Evolutionary conservation across 2,888 invertebrate species (phyloP).

Genomic region (Cryptosula pallasiana): DNA sequence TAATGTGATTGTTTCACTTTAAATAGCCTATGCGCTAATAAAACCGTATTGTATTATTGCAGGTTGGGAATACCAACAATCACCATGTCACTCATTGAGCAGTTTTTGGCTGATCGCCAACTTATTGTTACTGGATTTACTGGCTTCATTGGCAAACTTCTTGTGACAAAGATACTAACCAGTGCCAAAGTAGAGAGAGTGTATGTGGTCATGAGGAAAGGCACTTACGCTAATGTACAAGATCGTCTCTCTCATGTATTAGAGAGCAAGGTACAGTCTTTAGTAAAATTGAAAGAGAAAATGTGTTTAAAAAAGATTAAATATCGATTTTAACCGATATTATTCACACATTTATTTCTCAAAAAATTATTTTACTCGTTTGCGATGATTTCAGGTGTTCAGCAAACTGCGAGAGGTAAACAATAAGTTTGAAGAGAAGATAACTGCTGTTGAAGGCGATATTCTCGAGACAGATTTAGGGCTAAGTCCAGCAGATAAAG

Average conservation of each 20-base stretch:
- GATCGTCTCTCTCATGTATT: not conserved
- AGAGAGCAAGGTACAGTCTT: not conserved
- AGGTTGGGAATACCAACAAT: too few relatives aligned
- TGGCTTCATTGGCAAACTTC: slow-evolving; percentile 13
- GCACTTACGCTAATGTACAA: not conserved
- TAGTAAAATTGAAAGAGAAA: not conserved
- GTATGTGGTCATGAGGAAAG: slow-evolving; percentile 4
- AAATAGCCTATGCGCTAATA: too few relatives aligned
- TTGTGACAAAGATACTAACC: not conserved
- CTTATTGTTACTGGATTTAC: not conserved
- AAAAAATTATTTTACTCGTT: not conserved
- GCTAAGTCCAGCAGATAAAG: not conserved
- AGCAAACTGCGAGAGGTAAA: not conserved
- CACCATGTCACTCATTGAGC: slow-evolving; percentile 3
- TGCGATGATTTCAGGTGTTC: not conserved
- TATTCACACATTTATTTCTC: not conserved
- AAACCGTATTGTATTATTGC: too few relatives aligned
- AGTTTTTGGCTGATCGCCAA: not conserved
- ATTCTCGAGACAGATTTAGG: not conserved
- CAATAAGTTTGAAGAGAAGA: not conserved
- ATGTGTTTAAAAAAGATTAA: not conserved
- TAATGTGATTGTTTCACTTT: too few relatives aligned
- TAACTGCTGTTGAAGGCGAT: slow-evolving; percentile 4
- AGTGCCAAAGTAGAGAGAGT: not conserved
- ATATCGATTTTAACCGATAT: not conserved